phyloP scores from a whole-genome alignment of 2,888 invertebrate species.

The Acanthococcus lagerstroemiae region DNA sequence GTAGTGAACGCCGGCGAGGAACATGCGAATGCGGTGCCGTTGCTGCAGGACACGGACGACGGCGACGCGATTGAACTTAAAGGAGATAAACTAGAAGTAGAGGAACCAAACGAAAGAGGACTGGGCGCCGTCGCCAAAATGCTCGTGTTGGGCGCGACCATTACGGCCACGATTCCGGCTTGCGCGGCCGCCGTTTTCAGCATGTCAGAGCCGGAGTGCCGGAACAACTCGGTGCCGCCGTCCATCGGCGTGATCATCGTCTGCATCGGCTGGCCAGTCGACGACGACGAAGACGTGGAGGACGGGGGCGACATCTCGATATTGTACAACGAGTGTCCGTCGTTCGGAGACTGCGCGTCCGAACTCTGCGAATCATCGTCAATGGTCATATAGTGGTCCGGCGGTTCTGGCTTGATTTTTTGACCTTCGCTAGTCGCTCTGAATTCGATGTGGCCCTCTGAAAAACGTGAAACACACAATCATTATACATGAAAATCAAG shows the following conservation, averaged over 20 bases:
- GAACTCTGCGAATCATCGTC: slow-evolving; percentile 85
- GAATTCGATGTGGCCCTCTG: slow-evolving; percentile 81
- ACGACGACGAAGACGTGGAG: slow-evolving; percentile 28
- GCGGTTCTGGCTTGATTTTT: slow-evolving; percentile 71
- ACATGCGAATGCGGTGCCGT: slow-evolving; percentile 27
- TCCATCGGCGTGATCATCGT: slow-evolving; percentile 27
- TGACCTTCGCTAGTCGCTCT: slow-evolving; percentile 86
- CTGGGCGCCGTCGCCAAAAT: slow-evolving; percentile 41
- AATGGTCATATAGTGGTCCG: slow-evolving; percentile 72
- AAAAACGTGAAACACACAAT: too few relatives aligned
- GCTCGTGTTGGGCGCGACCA: slow-evolving; percentile 43
- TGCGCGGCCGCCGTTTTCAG: slow-evolving; percentile 54
- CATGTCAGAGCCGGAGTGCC: slow-evolving; percentile 42
- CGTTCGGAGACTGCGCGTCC: slow-evolving; percentile 42
- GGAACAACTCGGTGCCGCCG: slow-evolving; percentile 32
- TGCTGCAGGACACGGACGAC: slow-evolving; percentile 39
- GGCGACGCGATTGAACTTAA: slow-evolving; percentile 44
- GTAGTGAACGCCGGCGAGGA: slow-evolving; percentile 33
- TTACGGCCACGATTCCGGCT: slow-evolving; percentile 59
- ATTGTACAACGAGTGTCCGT: slow-evolving; percentile 40
- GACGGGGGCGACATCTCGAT: slow-evolving; percentile 39
- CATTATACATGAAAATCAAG: too few relatives aligned
- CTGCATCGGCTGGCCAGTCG: slow-evolving; percentile 25
- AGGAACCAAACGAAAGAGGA: slow-evolving; percentile 49
- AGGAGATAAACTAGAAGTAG: slow-evolving; percentile 48